A percentile compares a stretch with the other conserved stretches of the same genome.
phyloP scores from a whole-genome alignment of 2,888 invertebrate genomes.

The Linnaemya tessellans region DNA sequence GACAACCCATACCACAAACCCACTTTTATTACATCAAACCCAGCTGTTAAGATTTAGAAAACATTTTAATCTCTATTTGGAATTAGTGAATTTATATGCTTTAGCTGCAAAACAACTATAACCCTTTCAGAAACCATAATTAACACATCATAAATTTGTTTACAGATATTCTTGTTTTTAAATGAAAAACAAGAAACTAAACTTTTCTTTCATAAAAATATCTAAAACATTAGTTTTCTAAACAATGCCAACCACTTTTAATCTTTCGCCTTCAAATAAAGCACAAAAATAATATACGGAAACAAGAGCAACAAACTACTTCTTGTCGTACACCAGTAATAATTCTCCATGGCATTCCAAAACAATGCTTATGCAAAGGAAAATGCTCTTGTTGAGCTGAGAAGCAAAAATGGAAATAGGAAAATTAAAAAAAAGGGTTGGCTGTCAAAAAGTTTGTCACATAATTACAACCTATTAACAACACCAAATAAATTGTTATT shows the following conservation, averaged over 20 bases:
- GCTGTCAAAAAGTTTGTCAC: conserved; percentile 75
- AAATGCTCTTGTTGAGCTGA: conserved; percentile 18
- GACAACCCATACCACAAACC: neutral
- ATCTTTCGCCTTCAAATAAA: conserved; percentile 47
- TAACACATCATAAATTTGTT: conserved; percentile 69
- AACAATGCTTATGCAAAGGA: conserved; percentile 29
- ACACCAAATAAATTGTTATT: conserved; percentile 74
- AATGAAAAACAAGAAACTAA: conserved; percentile 45
- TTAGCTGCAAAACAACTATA: conserved; percentile 39
- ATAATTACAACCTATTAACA: conserved; percentile 76
- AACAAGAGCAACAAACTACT: conserved; percentile 28
- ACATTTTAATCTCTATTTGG: conserved; percentile 13
- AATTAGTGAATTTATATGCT: conserved; percentile 12
- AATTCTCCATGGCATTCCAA: conserved; percentile 56
- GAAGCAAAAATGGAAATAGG: neutral
- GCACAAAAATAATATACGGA: neutral
- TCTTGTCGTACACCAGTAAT: conserved; percentile 48
- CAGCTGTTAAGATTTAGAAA: conserved; percentile 20
- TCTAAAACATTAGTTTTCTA: conserved; percentile 66
- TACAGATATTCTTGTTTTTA: conserved; percentile 51
- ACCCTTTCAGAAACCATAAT: conserved; percentile 51
- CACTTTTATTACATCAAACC: neutral
- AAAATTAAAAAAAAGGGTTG: conserved; percentile 76
- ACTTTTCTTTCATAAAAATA: conserved; percentile 25
- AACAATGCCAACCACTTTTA: conserved; percentile 67